A percentile compares a stretch with the other conserved stretches of the same genome.
Conservation (phyloP, 2,888 invertebrate species). For the Vanessa cardui region DNA sequence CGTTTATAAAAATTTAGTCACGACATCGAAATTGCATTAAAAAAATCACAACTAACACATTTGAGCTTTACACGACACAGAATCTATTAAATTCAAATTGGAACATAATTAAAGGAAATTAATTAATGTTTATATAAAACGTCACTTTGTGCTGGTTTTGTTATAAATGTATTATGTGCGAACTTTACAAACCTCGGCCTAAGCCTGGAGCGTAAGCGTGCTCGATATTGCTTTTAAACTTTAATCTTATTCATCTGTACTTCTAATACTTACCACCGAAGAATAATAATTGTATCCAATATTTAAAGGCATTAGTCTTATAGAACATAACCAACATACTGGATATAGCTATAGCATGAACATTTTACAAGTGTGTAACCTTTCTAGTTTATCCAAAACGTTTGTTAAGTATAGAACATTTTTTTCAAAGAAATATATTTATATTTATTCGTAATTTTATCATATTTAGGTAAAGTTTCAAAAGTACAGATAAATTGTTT, state of each 20-base stretch:
- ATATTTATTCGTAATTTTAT: neutral
- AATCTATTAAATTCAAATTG: slow-evolving; percentile 42
- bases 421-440: neutral
- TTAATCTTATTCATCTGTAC: slow-evolving; percentile 22
- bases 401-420: neutral
- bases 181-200: slow-evolving; percentile 12
- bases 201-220: slow-evolving; percentile 26
- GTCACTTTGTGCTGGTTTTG: slow-evolving; percentile 26
- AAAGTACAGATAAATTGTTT: slow-evolving; percentile 19
- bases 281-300: no score
- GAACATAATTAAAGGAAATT: slow-evolving; percentile 19
- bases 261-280: slow-evolving; percentile 1
- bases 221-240: slow-evolving; percentile 23
- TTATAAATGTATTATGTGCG: slow-evolving; percentile 18
- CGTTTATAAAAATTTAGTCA: slow-evolving; percentile 71
- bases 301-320: no score
- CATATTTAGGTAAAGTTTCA: slow-evolving; percentile 1
- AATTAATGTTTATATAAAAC: slow-evolving; percentile 30
- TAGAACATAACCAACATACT: no score
- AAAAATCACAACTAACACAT: slow-evolving; percentile 65
- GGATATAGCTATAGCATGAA: no score
- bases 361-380: no score
- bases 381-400: no score
- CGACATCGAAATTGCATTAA: slow-evolving; percentile 71
- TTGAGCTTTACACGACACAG: slow-evolving; percentile 54